Evolutionary conservation across 2,888 invertebrate species (phyloP).

Genomic region (Fragum fragum): DNA sequence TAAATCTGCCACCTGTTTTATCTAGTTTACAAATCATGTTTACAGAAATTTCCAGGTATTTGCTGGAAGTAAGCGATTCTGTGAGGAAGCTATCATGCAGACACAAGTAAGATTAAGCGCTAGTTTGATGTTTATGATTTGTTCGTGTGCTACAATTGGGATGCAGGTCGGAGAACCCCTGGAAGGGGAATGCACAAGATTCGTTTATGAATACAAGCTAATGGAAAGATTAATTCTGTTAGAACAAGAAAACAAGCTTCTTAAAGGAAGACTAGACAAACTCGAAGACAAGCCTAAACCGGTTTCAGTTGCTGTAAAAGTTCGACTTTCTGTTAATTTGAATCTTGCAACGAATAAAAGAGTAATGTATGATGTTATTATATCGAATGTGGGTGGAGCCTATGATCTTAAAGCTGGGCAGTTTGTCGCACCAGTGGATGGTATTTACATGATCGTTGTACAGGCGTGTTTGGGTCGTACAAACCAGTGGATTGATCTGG

Average conservation of each 20-base stretch:
- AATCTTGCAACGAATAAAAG: background rate
- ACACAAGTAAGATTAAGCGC: background rate
- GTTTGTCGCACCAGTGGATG: conserved; percentile 15
- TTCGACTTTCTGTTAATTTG: background rate
- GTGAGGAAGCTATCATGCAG: background rate
- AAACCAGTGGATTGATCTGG: conserved; percentile 33
- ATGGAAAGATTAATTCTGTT: conserved; percentile 3
- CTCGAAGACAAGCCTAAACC: background rate
- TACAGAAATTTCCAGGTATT: too few species aligned
- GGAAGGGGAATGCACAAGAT: conserved; percentile 38
- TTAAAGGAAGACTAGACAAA: conserved; percentile 3
- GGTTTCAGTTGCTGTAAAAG: background rate
- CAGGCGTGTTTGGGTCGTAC: conserved; percentile 16
- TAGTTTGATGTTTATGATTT: background rate
- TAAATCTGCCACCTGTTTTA: too few species aligned
- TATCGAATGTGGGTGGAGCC: conserved; percentile 7
- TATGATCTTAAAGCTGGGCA: conserved; percentile 4
- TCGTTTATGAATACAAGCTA: conserved; percentile 38
- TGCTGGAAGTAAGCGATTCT: background rate
- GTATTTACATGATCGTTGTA: conserved; percentile 37
- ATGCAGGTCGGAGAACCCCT: background rate
- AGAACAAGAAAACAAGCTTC: conserved; percentile 9
- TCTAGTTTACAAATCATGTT: too few species aligned
- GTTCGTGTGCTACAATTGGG: background rate
- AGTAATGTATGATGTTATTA: conserved; percentile 2